Conservation (phyloP, 2,113 vertebrate genomes). For the Oncorhynchus nerka region DNA sequence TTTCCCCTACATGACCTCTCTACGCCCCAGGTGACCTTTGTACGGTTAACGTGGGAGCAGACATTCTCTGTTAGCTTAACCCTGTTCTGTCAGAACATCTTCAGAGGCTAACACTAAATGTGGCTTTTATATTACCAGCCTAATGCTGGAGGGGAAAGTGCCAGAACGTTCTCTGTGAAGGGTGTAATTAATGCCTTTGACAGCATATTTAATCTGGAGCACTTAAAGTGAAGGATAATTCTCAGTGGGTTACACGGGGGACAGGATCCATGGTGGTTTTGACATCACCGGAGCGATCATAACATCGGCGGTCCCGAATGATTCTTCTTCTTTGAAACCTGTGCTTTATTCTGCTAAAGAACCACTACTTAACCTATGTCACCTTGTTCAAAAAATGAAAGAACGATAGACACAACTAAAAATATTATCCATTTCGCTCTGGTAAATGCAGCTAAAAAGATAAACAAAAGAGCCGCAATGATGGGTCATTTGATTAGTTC, state of each 20-base stretch:
- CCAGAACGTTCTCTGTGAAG: slow-evolving; percentile 21
- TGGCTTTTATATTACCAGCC: slow-evolving; percentile 16
- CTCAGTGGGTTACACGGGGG: slow-evolving; percentile 18
- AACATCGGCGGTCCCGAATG: neutral
- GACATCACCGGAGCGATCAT: slow-evolving; percentile 4
- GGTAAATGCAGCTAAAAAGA: too few species aligned
- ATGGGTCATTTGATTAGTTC: too few species aligned
- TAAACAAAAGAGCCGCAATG: too few species aligned
- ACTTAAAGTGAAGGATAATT: slow-evolving; percentile 22
- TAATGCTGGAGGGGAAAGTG: slow-evolving; percentile 11
- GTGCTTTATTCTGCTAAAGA: neutral
- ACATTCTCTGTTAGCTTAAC: slow-evolving; percentile 39
- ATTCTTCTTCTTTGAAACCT: neutral
- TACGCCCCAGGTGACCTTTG: slow-evolving; percentile 36
- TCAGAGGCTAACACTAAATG: slow-evolving; percentile 8
- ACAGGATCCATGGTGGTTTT: neutral
- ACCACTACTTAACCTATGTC: neutral
- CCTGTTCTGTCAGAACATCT: slow-evolving; percentile 28
- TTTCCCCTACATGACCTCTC: slow-evolving; percentile 45
- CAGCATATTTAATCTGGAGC: slow-evolving; percentile 39
- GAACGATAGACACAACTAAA: too few species aligned
- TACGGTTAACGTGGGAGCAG: slow-evolving; percentile 50
- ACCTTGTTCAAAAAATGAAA: neutral
- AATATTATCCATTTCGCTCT: neutral
- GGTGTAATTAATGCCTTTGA: slow-evolving; percentile 55